Evolutionary conservation across 2,888 invertebrate species (phyloP).

Genomic region (Lissocephala sabroskyi): DNA sequence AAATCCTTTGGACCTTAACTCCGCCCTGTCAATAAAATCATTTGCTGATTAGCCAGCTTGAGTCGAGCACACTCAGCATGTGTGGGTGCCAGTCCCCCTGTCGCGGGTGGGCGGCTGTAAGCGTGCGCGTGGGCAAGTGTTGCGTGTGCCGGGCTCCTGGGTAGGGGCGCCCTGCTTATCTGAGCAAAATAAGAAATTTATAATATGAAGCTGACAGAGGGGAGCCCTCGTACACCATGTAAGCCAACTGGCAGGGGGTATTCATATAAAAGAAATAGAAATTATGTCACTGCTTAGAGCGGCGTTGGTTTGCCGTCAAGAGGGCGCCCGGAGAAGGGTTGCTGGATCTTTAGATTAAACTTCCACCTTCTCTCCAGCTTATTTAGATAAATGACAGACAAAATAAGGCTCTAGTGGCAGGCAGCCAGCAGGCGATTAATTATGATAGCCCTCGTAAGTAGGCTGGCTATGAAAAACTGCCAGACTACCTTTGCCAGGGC

Average conservation of each 20-base stretch:
- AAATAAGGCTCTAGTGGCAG: too few species aligned
- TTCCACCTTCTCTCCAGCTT: too few species aligned
- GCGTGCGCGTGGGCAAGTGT: background rate
- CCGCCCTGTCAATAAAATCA: constrained; percentile 36
- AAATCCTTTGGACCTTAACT: too few species aligned
- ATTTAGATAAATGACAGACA: too few species aligned
- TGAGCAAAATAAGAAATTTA: constrained; percentile 40
- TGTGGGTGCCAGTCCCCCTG: constrained; percentile 6
- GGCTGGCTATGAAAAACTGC: too few species aligned
- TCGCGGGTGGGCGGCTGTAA: constrained; percentile 15
- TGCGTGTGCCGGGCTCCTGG: too few species aligned
- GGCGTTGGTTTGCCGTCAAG: too few species aligned
- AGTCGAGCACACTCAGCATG: constrained; percentile 8
- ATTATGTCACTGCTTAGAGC: constrained; percentile 43
- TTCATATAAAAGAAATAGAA: constrained; percentile 15
- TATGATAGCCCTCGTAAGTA: too few species aligned
- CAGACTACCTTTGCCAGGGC: too few species aligned
- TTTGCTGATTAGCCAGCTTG: constrained; percentile 47
- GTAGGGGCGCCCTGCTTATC: constrained; percentile 35
- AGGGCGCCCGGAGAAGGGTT: too few species aligned
- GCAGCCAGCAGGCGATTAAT: too few species aligned
- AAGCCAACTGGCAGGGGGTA: constrained; percentile 13
- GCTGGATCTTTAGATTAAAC: too few species aligned
- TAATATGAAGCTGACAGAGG: constrained; percentile 29
- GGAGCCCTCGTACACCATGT: constrained; percentile 20